Evolutionary conservation across 1,140 invertebrate species (phyloP).

Genomic region (Drosophila bifasciata): DNA sequence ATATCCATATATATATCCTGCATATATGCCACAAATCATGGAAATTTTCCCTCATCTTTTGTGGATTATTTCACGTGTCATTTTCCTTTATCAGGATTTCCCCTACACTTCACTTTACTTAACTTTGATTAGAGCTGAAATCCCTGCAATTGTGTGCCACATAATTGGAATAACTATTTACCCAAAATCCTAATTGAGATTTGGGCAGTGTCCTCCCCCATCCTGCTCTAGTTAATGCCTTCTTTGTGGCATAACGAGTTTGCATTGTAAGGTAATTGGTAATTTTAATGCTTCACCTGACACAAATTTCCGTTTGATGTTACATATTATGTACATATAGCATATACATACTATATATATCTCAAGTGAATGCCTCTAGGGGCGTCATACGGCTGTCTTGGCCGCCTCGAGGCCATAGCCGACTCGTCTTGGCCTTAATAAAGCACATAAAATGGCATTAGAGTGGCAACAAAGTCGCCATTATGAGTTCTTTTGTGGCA

Average conservation of each 20-base stretch:
- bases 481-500: slow-evolving; percentile 82
- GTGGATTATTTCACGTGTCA: no score
- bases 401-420: background rate
- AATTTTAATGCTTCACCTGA: slow-evolving; percentile 78
- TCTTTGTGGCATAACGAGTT: slow-evolving; percentile 40
- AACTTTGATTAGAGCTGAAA: slow-evolving; percentile 29
- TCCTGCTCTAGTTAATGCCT: slow-evolving; percentile 14
- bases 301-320: slow-evolving; percentile 68
- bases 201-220: slow-evolving; percentile 2
- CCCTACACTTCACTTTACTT: background rate
- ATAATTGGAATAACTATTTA: slow-evolving; percentile 42
- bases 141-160: slow-evolving; percentile 1
- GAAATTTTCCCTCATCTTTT: background rate
- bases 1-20: no score
- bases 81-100: no score
- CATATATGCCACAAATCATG: no score
- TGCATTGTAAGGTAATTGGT: slow-evolving; percentile 64
- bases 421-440: slow-evolving; percentile 55
- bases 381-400: background rate
- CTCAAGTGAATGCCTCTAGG: slow-evolving; percentile 22
- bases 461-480: slow-evolving; percentile 74
- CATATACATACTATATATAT: no score
- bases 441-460: slow-evolving; percentile 78
- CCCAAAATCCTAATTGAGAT: slow-evolving; percentile 44
- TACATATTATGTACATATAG: no score